phyloP scores from a whole-genome alignment of 2,113 vertebrate species.

The Stigmatopora argus region DNA sequence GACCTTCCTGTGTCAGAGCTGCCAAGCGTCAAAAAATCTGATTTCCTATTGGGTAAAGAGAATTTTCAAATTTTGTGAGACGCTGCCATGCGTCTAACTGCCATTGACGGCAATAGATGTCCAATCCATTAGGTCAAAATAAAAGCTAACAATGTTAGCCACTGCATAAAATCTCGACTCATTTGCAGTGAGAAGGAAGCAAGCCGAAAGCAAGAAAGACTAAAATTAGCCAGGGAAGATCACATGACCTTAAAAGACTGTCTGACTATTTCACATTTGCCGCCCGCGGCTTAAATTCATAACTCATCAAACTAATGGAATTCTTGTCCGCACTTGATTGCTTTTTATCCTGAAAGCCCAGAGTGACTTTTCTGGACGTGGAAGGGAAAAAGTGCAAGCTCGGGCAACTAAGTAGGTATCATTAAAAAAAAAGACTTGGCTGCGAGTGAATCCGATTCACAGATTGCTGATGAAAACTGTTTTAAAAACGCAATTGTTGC shows the following conservation, averaged over 20 bases:
- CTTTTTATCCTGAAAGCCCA: conserved; percentile 53
- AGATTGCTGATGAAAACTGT: neutral
- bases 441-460: neutral
- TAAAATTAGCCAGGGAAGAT: conserved; percentile 67
- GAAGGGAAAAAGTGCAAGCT: conserved; percentile 11
- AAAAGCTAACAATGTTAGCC: neutral
- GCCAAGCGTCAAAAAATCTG: no score
- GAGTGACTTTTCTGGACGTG: conserved; percentile 7
- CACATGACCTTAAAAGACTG: conserved; percentile 63
- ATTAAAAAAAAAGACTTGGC: neutral
- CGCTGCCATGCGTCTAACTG: no score
- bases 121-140: no score
- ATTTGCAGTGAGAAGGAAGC: neutral
- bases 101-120: no score
- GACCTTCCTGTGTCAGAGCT: no score
- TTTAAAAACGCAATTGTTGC: neutral
- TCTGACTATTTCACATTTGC: conserved; percentile 60
- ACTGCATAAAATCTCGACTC: neutral
- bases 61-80: no score
- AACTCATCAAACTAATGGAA: conserved; percentile 63
- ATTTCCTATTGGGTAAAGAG: no score
- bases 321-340: conserved; percentile 53
- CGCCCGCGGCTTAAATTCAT: conserved; percentile 49
- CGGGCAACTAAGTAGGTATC: neutral
- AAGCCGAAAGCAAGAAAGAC: conserved; percentile 19